These are phyloP conservation scores for Rhadinocentrus ornatus DNA, from an alignment of 2,797 vertebrate species.

Conservation along the genomic window DNA sequence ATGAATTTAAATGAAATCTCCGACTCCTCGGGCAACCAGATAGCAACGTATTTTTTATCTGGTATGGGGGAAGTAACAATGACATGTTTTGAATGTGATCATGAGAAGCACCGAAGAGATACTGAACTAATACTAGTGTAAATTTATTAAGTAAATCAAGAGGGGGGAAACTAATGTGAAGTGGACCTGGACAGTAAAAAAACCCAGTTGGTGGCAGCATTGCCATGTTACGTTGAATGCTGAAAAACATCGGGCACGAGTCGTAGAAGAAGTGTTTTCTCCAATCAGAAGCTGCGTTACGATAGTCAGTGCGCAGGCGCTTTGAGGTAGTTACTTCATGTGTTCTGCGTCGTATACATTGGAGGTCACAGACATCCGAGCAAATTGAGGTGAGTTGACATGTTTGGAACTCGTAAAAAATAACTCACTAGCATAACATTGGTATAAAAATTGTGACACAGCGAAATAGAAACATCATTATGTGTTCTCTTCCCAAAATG, in stretches of 20 bases:
- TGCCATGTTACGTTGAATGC: neutral
- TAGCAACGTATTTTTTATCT: too few relatives aligned
- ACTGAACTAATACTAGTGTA: too few relatives aligned
- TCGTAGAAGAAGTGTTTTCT: constrained; percentile 49
- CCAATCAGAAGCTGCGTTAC: constrained; percentile 70
- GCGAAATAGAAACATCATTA: accelerated
- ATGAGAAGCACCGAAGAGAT: too few relatives aligned
- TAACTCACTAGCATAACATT: accelerated
- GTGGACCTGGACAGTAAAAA: neutral
- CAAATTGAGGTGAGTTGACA: constrained; percentile 67
- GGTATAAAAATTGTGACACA: accelerated
- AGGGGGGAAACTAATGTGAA: neutral
- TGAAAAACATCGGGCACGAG: neutral
- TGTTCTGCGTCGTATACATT: constrained; percentile 71
- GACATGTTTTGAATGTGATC: too few relatives aligned
- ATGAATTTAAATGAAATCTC: too few relatives aligned
- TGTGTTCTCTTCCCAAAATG: neutral
- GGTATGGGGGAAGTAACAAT: too few relatives aligned
- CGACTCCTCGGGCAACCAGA: too few relatives aligned
- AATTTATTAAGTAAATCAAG: too few relatives aligned
- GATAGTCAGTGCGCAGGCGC: constrained; percentile 68
- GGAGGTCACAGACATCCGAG: constrained; percentile 80
- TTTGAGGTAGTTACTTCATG: constrained; percentile 50
- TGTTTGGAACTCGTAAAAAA: neutral
- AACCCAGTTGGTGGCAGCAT: constrained; percentile 9